Percentiles rank a stretch among this genome's conserved stretches.
Evolutionary conservation across 2,888 invertebrate species (phyloP).

Genomic region (Argyra leucocephala): DNA sequence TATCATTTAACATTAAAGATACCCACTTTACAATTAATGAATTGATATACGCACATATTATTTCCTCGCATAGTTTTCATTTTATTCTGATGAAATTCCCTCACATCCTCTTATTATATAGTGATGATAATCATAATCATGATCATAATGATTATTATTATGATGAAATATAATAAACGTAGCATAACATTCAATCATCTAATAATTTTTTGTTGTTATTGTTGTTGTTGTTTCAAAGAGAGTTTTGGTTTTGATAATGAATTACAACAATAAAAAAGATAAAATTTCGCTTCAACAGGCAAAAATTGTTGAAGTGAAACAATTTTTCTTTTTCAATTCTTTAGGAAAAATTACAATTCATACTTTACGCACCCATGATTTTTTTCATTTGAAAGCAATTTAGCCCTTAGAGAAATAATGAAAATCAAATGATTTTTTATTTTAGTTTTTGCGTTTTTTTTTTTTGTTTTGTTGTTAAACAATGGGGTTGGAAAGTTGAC

Average conservation of each 20-base stretch:
- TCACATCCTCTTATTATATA: too few species aligned
- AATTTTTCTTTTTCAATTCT: neutral
- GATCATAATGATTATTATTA: neutral
- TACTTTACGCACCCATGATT: neutral
- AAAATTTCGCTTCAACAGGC: conserved; percentile 1
- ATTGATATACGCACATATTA: too few species aligned
- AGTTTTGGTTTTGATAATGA: neutral
- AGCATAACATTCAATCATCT: neutral
- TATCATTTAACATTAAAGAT: too few species aligned
- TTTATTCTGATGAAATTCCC: too few species aligned
- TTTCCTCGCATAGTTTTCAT: too few species aligned
- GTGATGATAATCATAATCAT: too few species aligned
- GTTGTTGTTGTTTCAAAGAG: neutral
- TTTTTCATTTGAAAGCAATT: conserved; percentile 1
- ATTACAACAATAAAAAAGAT: conserved; percentile 5
- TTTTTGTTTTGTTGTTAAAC: neutral
- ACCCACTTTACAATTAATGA: too few species aligned
- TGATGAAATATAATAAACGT: neutral
- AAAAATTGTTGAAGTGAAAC: conserved; percentile 6
- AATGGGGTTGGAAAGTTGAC: neutral
- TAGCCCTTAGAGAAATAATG: neutral
- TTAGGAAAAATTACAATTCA: conserved; percentile 3
- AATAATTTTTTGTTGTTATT: neutral
- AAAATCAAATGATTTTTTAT: neutral
- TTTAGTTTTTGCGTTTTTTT: too few species aligned